Base-by-base conservation (phyloP, 2,113 vertebrate genomes). In the Mastomys coucha region DNA sequence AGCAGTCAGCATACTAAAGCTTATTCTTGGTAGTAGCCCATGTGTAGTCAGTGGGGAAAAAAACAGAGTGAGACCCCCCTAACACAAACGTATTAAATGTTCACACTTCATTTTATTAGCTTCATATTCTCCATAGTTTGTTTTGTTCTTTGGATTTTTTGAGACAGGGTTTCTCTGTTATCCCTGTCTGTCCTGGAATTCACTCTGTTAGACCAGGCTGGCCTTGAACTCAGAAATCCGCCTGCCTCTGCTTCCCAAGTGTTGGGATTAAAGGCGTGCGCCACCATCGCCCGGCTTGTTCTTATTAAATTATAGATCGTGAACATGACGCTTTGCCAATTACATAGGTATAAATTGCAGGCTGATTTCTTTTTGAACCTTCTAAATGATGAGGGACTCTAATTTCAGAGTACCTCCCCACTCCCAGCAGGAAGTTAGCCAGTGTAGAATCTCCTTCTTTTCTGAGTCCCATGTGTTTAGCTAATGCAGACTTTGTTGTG, bases 381-480 rank as follows among this genome's bases (percentile, higher is more conserved):
- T 96, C 39, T 56, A 95, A 78, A 88, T 70, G 75, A 80, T 58
- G 76, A 90, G 49, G 51, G 49, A 26, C 58, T 94, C 28, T 89
- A 49, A 72, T 49, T 95, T 65, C 36, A 51, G 65, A 90, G 14
- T 91, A 14, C 42, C 31, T 96, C 60, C 5, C 67, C 36, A 28
- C 31, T 94, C 72, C 67, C 36, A 70, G 9, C 11, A 91, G 73
- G 91, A 93, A 94, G 22, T 53, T 26, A 96, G 42, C 86, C 88
- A 76, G 31, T 58, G 76, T 53, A 86, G 65, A 67, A 63, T 63
- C 69, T 86, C 94, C 31, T 98, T 42, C 53, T 91, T 97, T 89
- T 91, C 93, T 75, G 84, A 10, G 77, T 36, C 51, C 93, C 58
- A 67, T 0, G 17, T 69, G 3, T 93, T 84, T 93, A 84, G 16